These are phyloP conservation scores for Pica pica DNA, from an alignment of 2,113 vertebrate genomes.

Conservation along the genomic window DNA sequence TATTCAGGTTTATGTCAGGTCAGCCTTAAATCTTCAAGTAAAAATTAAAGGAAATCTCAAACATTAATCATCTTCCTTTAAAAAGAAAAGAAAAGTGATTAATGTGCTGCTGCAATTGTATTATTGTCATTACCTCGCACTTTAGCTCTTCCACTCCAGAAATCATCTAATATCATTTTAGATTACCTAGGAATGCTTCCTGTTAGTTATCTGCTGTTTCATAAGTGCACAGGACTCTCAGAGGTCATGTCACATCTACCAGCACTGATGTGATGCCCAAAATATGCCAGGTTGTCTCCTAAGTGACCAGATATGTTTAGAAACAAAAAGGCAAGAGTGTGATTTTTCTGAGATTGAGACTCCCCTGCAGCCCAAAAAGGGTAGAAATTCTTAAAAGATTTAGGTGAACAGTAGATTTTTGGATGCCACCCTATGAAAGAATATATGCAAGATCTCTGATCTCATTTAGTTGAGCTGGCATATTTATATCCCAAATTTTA, in stretches of 20 bases:
- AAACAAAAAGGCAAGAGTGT: neutral
- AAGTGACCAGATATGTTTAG: neutral
- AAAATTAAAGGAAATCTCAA: neutral
- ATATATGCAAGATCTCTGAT: constrained; percentile 34
- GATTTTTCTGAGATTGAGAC: neutral
- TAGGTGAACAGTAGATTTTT: neutral
- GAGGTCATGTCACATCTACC: neutral
- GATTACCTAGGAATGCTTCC: neutral
- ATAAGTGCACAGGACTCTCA: neutral
- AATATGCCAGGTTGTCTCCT: neutral
- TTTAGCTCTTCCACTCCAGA: neutral
- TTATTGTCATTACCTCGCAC: neutral
- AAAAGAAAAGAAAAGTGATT: neutral
- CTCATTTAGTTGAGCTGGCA: constrained; percentile 63
- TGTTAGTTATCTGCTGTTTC: neutral
- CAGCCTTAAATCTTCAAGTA: neutral
- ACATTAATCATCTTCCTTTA: neutral
- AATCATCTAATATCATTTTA: neutral
- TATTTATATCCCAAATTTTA: constrained; percentile 72
- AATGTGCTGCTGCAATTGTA: neutral
- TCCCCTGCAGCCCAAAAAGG: neutral
- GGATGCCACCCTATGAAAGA: neutral
- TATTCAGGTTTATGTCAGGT: neutral
- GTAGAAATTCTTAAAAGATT: neutral
- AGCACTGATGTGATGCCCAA: neutral